Evolutionary conservation across 1,140 invertebrate genomes (phyloP), one percentile per base, ranked within the genome.

Genomic region (Chrysomallon squamiferum): DNA sequence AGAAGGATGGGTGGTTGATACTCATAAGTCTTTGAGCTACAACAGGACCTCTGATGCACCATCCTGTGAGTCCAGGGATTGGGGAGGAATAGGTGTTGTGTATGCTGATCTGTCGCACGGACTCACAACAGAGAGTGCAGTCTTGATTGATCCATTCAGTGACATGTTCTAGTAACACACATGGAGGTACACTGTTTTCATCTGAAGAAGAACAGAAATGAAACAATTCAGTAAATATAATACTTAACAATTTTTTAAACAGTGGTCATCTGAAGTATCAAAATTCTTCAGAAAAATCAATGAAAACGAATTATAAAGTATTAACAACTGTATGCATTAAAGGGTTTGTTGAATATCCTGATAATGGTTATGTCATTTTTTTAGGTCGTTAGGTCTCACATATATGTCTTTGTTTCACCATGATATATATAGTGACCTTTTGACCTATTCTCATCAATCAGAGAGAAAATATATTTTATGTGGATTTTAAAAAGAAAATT

Each of bases 61-160:
- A 82, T 59, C 73, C 73, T 2, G 76, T 71, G 3, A 82, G 72
- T 20, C 80, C 80, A 35, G 71, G 71, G 20, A 80, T 66, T 2
- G 80, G 80, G 41, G 77, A 79, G 18, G 74, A 75, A 63, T 78
- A 79, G 27, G 72, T 77, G n/a, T 74, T 69, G 56, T 77, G 77
- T 27, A 80, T 78, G 20, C 74, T 65, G 22, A 74, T 66, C 30
- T 77, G 74, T 50, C 77, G 72, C 6, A 82, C 74, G 11, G 80
- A 82, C 64, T 79, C 76, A 30, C 76, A 80, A 71, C 78, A 82
- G 70, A 82, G 52, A 27, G 74, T 79, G 27, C 74, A 73, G 61
- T 82, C 80, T 33, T 65, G 33, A 30, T 75, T 73, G 11, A 82
- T 74, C 80, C 80, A 82, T 15, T 76, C 69, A 33, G 77, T 80